Evolutionary conservation across 2,888 invertebrate species (phyloP).

Genomic region (Eubasilissa splendida): DNA sequence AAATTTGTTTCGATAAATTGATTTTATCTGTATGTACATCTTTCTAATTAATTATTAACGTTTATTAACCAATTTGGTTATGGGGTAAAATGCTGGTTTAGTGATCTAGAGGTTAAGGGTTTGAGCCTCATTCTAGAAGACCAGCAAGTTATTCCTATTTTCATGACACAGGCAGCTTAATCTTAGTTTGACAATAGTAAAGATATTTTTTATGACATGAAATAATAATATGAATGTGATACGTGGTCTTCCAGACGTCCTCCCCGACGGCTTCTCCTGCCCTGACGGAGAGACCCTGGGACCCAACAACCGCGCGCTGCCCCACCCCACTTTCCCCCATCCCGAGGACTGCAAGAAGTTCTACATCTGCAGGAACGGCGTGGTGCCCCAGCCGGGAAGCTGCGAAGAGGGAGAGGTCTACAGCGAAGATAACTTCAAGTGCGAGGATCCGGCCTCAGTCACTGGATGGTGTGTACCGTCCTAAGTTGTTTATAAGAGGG

Average conservation of each 20-base stretch:
- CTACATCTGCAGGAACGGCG: conserved; percentile 86
- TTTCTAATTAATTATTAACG: too few relatives aligned
- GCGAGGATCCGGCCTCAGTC: conserved; percentile 84
- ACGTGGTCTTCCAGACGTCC: conserved; percentile 70
- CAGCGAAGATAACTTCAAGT: conserved; percentile 83
- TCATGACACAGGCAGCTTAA: too few relatives aligned
- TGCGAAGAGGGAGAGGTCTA: conserved; percentile 83
- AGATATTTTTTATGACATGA: too few relatives aligned
- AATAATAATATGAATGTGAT: not conserved
- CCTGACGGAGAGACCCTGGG: conserved; percentile 80
- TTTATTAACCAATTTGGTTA: too few relatives aligned
- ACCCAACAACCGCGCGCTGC: conserved; percentile 78
- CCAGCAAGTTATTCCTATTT: too few relatives aligned
- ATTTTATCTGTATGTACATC: too few relatives aligned
- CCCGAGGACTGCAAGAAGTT: conserved; percentile 87
- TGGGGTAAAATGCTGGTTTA: too few relatives aligned
- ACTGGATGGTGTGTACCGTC: conserved; percentile 78
- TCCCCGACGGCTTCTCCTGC: conserved; percentile 85
- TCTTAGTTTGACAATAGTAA: too few relatives aligned
- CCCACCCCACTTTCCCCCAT: conserved; percentile 85
- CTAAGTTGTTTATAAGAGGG: too few relatives aligned
- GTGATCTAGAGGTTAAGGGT: too few relatives aligned
- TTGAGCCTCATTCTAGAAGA: too few relatives aligned
- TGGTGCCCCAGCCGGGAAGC: conserved; percentile 83
- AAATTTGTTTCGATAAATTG: too few relatives aligned